Conservation (phyloP, 2,113 vertebrate species). For the Psettodes erumei region DNA sequence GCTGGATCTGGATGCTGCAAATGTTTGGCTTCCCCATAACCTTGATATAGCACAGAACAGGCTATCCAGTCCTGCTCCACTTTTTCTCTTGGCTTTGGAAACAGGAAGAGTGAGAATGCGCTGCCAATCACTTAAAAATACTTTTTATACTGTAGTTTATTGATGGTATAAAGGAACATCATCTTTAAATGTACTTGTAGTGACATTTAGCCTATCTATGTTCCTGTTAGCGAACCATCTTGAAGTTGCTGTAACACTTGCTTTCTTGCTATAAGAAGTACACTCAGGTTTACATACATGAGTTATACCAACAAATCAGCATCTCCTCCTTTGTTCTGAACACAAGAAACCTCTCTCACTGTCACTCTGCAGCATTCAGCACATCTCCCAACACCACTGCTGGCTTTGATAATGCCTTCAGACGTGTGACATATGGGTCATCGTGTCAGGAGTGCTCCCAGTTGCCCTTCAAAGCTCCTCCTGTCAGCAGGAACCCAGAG, state of each 20-base stretch:
- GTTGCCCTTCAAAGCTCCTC: slow-evolving; percentile 52
- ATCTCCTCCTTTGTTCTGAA: neutral
- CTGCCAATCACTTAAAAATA: neutral
- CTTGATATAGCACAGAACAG: slow-evolving; percentile 32
- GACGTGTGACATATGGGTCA: slow-evolving; percentile 54
- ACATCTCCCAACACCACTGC: slow-evolving; percentile 25
- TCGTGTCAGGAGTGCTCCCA: slow-evolving; percentile 37
- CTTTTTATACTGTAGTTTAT: neutral
- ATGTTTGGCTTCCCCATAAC: slow-evolving; percentile 38
- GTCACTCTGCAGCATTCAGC: slow-evolving; percentile 10
- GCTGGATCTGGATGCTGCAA: slow-evolving; percentile 44
- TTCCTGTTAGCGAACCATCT: neutral
- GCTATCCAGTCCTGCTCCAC: neutral
- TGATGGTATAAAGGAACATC: neutral
- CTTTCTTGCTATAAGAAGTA: slow-evolving; percentile 5
- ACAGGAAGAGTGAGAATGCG: neutral
- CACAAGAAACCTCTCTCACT: neutral
- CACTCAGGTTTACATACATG: neutral
- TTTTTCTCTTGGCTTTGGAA: neutral
- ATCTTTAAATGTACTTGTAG: neutral
- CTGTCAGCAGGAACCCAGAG: slow-evolving; percentile 48
- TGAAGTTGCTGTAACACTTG: neutral
- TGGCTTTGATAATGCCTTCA: slow-evolving; percentile 34
- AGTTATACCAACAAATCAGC: slow-evolving; percentile 10
- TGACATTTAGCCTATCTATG: neutral